phyloP scores from a whole-genome alignment of 2,113 vertebrate species.

The Gadus chalcogrammus region DNA sequence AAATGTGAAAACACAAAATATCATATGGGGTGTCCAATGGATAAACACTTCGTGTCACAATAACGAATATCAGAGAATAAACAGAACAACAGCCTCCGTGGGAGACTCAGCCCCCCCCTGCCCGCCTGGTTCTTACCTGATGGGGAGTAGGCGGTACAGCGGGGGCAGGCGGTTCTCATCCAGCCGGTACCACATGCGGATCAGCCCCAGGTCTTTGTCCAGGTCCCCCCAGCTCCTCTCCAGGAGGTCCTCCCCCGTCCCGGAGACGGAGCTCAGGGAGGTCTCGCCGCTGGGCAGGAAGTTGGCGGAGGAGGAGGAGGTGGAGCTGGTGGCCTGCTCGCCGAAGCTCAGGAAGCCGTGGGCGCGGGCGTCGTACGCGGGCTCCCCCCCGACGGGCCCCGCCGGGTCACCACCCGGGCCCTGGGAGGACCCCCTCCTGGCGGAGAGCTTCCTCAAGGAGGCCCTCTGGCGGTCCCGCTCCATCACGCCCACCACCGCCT shows the following conservation, averaged over 20 bases:
- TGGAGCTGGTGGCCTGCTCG: constrained; percentile 13
- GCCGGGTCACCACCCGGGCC: not conserved
- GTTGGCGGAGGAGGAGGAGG: not conserved
- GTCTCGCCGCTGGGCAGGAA: constrained; percentile 9
- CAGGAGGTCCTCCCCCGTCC: constrained; percentile 21
- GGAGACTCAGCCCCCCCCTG: too few species aligned
- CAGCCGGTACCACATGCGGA: constrained; percentile 60
- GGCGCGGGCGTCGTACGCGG: not conserved
- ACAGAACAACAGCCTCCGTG: too few species aligned
- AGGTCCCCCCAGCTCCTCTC: constrained; percentile 36
- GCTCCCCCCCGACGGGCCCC: constrained; percentile 16
- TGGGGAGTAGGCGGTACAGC: constrained; percentile 57
- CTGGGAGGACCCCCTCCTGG: constrained; percentile 2
- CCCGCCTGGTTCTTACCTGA: constrained; percentile 44
- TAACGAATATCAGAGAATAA: too few species aligned
- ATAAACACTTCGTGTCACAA: too few species aligned
- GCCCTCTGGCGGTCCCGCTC: constrained; percentile 35
- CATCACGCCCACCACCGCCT: constrained; percentile 47
- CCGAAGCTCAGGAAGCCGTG: constrained; percentile 8
- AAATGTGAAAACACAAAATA: too few species aligned
- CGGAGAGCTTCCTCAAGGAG: constrained; percentile 37
- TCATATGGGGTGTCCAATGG: too few species aligned
- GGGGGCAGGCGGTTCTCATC: constrained; percentile 59
- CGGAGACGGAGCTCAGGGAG: constrained; percentile 20
- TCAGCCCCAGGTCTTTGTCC: constrained; percentile 54